Conservation (phyloP, 2,113 vertebrate genomes). For the Carassius carassius region DNA sequence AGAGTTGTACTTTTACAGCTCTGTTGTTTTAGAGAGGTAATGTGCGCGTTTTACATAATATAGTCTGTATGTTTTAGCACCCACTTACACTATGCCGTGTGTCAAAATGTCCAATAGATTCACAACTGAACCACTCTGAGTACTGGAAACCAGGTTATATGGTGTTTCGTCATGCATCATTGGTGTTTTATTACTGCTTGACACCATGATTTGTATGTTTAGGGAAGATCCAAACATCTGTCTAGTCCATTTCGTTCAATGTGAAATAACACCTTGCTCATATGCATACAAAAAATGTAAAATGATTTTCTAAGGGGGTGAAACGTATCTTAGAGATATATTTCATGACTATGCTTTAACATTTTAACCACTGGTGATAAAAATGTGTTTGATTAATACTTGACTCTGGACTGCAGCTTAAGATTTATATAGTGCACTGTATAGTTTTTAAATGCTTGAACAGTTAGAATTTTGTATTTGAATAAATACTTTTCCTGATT, state of each 20-base stretch:
- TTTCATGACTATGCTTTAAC: not conserved
- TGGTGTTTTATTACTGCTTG: not conserved
- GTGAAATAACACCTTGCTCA: constrained; percentile 1
- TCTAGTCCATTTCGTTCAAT: constrained; percentile 4
- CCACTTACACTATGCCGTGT: not conserved
- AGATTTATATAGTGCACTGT: constrained; percentile 33
- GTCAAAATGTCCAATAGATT: not conserved
- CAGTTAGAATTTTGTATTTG: constrained; percentile 25
- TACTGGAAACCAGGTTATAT: not conserved
- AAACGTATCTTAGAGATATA: not conserved
- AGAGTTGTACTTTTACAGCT: constrained; percentile 17
- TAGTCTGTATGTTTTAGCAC: constrained; percentile 4
- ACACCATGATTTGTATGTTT: not conserved
- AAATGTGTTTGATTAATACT: not conserved
- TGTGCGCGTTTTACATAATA: not conserved
- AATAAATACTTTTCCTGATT: constrained; percentile 40
- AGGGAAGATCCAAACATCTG: not conserved
- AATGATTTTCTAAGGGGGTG: constrained; percentile 35
- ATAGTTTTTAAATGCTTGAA: constrained; percentile 8
- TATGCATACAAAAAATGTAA: not conserved
- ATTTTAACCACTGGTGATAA: not conserved
- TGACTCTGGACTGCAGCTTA: constrained; percentile 40
- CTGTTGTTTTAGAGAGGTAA: constrained; percentile 41
- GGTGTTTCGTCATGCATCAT: not conserved
- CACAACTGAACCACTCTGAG: not conserved